Evolutionary conservation across 2,888 invertebrate species (phyloP), one percentile per base, ranked within the genome.

Genomic region (Matsumyia berberina): DNA sequence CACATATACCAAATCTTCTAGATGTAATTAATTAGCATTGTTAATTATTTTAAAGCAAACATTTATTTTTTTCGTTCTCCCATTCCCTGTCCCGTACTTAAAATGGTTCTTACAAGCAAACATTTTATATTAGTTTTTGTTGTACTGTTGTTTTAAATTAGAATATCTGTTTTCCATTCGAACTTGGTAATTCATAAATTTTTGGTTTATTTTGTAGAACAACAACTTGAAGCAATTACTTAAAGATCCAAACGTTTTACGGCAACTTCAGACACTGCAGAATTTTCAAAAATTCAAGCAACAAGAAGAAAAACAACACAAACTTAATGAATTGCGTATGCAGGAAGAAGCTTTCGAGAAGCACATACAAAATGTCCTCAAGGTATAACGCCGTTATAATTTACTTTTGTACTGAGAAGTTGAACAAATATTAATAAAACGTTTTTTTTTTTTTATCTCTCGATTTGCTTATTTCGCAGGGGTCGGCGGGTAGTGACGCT

Each of bases 171-270:
- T 12, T 35, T 2, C 1, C 35, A 15, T 9, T 12, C 8, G 2
- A 6, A n/a, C 9, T 29, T 15, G 0, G 11, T 3, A 29, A n/a
- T 9, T 17, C 2, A 31, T 8, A 31, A 31, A 8, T 8, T 57
- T 66, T 46, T 19, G 7, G 4, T 31, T 78, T 46, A 11, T 29
- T 55, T 90, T 89, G 2, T 87, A 92, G 92, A 90, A 91, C 81
- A 92, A 92, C 79, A 92, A 92, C 78, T 86, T 92, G n/a, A 89
- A 91, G 44, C 92, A 92, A 86, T 86, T 92, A 69, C 88, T 97
- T 67, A 95, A 96, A 64, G 97, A 97, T 92, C 97, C 97, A 0
- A 96, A 97, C 92, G 96, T 98, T 49, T 93, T 98, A 90, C 93
- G 97, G 70, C 98, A 98, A 89, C 93, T 98, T 58, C 98, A 98